phyloP scores from a whole-genome alignment of 2,888 invertebrate species.

The Patella depressa region DNA sequence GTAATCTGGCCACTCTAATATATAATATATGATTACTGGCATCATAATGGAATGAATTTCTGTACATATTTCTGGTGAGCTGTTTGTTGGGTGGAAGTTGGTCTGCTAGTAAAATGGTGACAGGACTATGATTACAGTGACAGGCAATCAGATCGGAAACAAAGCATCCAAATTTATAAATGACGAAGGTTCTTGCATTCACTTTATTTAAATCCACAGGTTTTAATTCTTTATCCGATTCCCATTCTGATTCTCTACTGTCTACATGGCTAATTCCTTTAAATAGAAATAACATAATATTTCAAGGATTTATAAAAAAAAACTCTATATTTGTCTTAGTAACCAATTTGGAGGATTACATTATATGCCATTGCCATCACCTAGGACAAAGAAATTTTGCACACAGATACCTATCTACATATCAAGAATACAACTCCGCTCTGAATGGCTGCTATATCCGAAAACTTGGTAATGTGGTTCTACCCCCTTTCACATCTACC shows the following conservation, averaged over 20 bases:
- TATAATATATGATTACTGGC: conserved; percentile 67
- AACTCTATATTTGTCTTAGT: too few relatives aligned
- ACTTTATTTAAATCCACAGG: conserved; percentile 67
- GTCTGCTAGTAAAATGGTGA: conserved; percentile 67
- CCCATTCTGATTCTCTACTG: conserved; percentile 61
- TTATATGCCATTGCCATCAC: too few relatives aligned
- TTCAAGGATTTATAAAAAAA: too few relatives aligned
- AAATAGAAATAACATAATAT: conserved; percentile 17
- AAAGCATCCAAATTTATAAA: conserved; percentile 69
- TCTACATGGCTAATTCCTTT: conserved; percentile 63
- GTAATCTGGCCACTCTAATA: conserved; percentile 59
- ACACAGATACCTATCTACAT: too few relatives aligned
- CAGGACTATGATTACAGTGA: conserved; percentile 63
- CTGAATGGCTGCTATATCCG: too few relatives aligned
- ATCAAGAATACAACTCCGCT: too few relatives aligned
- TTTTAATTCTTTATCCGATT: conserved; percentile 58
- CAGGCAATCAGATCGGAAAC: conserved; percentile 59
- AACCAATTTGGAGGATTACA: too few relatives aligned
- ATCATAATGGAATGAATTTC: conserved; percentile 68
- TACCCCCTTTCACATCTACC: too few relatives aligned
- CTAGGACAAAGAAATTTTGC: too few relatives aligned
- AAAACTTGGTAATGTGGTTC: too few relatives aligned
- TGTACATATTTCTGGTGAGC: conserved; percentile 61
- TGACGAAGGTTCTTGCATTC: conserved; percentile 62
- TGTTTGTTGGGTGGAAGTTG: conserved; percentile 64